phyloP scores from a whole-genome alignment of 2,888 invertebrate genomes.

The Halictus ligatus region DNA sequence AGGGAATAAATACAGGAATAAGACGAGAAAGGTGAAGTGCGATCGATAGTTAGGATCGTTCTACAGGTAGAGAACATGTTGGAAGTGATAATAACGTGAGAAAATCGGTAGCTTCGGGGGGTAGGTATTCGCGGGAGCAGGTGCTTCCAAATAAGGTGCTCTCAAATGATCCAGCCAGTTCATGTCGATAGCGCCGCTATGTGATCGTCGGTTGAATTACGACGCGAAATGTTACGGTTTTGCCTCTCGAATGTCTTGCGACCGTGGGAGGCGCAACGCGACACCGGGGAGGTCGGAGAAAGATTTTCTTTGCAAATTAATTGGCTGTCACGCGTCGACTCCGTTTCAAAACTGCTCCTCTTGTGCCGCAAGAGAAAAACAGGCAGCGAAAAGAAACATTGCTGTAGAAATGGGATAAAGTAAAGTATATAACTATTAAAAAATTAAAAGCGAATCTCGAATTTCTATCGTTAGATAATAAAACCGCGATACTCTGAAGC shows the following conservation, averaged over 20 bases:
- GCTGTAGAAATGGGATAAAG: background rate
- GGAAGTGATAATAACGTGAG: conserved; percentile 16
- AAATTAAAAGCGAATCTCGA: no score
- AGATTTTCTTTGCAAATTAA: background rate
- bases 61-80: conserved; percentile 1
- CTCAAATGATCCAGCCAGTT: conserved; percentile 80
- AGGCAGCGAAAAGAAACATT: background rate
- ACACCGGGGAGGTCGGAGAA: background rate
- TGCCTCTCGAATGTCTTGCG: background rate
- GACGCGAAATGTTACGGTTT: conserved; percentile 28
- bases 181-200: conserved; percentile 61
- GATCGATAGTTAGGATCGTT: conserved; percentile 13
- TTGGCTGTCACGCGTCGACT: background rate
- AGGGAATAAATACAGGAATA: background rate
- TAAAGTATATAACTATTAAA: no score
- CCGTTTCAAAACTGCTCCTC: background rate
- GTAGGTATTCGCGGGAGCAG: conserved; percentile 67
- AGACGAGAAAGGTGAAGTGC: background rate
- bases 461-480: no score
- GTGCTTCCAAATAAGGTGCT: conserved; percentile 90
- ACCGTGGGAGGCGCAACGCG: background rate
- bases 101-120: conserved; percentile 35
- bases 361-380: background rate
- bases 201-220: conserved; percentile 50
- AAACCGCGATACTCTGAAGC: no score